Percentiles rank a stretch among this genome's conserved stretches.
These are phyloP conservation scores for Lithophane semibrunnea DNA, from an alignment of 2,888 invertebrate species.

Conservation along the genomic window DNA sequence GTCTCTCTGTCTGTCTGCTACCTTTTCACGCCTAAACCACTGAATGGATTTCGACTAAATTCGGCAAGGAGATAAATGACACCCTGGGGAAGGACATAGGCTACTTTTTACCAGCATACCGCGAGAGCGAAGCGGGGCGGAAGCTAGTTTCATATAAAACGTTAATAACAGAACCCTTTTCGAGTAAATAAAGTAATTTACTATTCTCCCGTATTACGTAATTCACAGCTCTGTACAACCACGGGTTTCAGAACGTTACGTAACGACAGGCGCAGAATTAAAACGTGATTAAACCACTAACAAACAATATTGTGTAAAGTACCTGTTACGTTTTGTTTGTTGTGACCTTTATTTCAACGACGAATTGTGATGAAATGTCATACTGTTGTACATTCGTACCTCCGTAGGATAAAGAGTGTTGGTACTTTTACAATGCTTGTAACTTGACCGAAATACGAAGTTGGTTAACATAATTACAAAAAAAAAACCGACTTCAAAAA, in stretches of 20 bases:
- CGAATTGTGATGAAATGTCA: not conserved
- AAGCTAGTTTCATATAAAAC: constrained; percentile 7
- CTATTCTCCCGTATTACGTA: constrained; percentile 42
- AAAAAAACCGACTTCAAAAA: too few relatives aligned
- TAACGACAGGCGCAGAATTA: constrained; percentile 9
- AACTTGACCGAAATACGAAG: not conserved
- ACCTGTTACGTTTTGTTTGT: constrained; percentile 23
- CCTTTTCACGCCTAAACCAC: too few relatives aligned
- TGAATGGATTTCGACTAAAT: too few relatives aligned
- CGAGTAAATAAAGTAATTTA: not conserved
- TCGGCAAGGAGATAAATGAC: too few relatives aligned
- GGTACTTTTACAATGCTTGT: not conserved
- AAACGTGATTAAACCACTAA: constrained; percentile 44
- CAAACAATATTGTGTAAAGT: constrained; percentile 31
- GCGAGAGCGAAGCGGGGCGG: too few relatives aligned
- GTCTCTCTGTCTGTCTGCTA: too few relatives aligned
- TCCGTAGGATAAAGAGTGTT: not conserved
- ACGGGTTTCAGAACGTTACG: constrained; percentile 37
- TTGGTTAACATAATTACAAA: too few relatives aligned
- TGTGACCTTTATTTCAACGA: constrained; percentile 6
- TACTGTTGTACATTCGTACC: not conserved
- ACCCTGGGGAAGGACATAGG: too few relatives aligned
- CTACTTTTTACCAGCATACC: too few relatives aligned
- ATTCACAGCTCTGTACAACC: constrained; percentile 7
- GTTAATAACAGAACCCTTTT: constrained; percentile 24